Conservation (phyloP, 2,888 invertebrate genomes). For the Eilema sororculum region DNA sequence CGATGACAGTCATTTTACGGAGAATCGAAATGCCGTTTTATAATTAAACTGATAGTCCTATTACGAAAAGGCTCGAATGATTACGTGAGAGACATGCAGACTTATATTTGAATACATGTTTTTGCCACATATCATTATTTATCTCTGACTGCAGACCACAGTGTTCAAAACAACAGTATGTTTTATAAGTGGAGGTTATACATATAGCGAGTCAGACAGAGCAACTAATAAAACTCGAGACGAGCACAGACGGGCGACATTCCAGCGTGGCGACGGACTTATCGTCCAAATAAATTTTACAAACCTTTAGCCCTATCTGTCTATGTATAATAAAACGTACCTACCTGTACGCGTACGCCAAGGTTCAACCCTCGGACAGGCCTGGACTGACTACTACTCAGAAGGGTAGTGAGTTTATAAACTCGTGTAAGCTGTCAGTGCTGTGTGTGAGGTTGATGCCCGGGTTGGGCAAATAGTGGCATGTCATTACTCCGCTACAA, state of each 20-base stretch:
- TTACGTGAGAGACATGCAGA: no score
- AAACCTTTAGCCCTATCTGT: constrained; percentile 36
- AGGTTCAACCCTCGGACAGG: background rate
- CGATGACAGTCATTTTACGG: no score
- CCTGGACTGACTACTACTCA: background rate
- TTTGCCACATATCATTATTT: no score
- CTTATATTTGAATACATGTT: no score
- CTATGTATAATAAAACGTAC: constrained; percentile 37
- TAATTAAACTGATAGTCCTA: no score
- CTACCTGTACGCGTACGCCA: constrained; percentile 10
- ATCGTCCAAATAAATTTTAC: constrained; percentile 67
- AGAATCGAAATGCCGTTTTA: no score
- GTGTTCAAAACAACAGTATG: background rate
- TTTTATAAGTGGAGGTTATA: background rate
- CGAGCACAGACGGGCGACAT: constrained; percentile 58
- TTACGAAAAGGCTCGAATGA: no score
- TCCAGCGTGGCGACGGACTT: constrained; percentile 64
- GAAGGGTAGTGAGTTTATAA: background rate
- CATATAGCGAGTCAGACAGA: background rate
- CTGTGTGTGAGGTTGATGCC: no score
- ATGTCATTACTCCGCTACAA: no score
- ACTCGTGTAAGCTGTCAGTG: no score
- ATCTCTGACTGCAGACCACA: background rate
- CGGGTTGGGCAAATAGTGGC: no score
- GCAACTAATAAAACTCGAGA: constrained; percentile 38